Percentiles rank a stretch among this genome's conserved stretches.
Conservation (phyloP, 2,797 vertebrate genomes). For the Falco biarmicus region DNA sequence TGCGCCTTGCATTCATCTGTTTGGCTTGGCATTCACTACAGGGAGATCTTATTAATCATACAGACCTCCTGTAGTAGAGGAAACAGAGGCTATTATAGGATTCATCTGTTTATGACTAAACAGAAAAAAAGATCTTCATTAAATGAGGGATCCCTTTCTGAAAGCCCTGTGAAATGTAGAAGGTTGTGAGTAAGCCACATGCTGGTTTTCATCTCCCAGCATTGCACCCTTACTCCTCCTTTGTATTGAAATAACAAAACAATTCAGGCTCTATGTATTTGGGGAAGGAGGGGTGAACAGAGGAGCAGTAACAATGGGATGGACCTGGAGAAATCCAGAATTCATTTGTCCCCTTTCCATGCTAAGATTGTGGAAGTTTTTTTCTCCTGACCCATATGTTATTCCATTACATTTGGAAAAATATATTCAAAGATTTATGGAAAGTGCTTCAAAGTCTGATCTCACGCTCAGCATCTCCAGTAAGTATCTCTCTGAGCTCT, state of each 20-base stretch:
- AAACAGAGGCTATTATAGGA: slow-evolving; percentile 71
- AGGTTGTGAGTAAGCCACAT: slow-evolving; percentile 18
- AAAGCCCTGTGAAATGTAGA: slow-evolving; percentile 26
- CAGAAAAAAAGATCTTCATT: slow-evolving; percentile 48
- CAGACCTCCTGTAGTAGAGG: slow-evolving; percentile 76
- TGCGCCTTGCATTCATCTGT: slow-evolving; percentile 80
- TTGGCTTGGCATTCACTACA: slow-evolving; percentile 79
- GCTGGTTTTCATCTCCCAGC: slow-evolving; percentile 19
- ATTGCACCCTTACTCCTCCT: neutral
- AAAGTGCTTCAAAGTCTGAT: neutral
- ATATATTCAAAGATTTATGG: neutral
- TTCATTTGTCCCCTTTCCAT: neutral
- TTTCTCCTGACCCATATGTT: neutral
- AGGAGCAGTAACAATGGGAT: neutral
- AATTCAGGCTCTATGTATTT: neutral
- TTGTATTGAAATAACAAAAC: neutral
- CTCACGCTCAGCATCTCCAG: neutral
- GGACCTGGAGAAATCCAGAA: neutral
- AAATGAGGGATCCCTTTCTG: slow-evolving; percentile 39
- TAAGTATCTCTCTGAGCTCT: neutral
- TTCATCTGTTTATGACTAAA: slow-evolving; percentile 70
- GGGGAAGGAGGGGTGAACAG: neutral
- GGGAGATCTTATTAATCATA: slow-evolving; percentile 75
- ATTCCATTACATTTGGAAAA: neutral
- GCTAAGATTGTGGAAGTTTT: neutral